These are phyloP conservation scores for Xylophagus ater DNA, from an alignment of 2,888 invertebrate genomes.

Conservation along the genomic window DNA sequence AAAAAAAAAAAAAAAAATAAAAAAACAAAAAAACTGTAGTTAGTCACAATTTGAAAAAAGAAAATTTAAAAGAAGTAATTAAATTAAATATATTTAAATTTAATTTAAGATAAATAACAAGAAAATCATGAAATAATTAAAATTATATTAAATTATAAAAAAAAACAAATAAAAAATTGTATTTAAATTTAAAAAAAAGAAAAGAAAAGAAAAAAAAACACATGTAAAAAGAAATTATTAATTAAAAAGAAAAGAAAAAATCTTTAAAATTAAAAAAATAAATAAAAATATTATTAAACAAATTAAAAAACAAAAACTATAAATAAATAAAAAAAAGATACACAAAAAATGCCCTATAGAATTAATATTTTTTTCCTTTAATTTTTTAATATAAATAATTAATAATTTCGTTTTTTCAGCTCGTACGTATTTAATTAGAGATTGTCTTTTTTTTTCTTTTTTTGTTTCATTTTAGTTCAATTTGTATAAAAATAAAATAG, in stretches of 20 bases:
- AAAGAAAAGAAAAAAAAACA: not conserved
- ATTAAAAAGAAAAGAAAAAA: not conserved
- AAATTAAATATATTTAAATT: slow-evolving; percentile 5
- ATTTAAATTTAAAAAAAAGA: slow-evolving; percentile 1
- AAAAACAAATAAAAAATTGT: slow-evolving; percentile 3
- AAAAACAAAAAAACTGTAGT: slow-evolving; percentile 7
- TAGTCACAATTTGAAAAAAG: slow-evolving; percentile 12
- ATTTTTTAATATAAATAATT: too few relatives aligned
- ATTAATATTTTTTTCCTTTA: too few relatives aligned
- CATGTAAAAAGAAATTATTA: not conserved
- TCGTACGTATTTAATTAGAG: too few relatives aligned
- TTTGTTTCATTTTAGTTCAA: slow-evolving; percentile 7
- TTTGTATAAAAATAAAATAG: slow-evolving; percentile 5
- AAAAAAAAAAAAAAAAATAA: not conserved
- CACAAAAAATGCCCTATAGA: slow-evolving; percentile 1
- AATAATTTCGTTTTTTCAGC: too few relatives aligned
- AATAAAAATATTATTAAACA: not conserved
- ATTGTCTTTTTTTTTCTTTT: too few relatives aligned
- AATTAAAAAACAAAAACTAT: not conserved
- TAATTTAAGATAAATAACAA: slow-evolving; percentile 2
- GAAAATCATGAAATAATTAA: too few relatives aligned
- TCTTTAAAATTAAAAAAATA: not conserved
- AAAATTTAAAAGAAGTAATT: slow-evolving; percentile 5
- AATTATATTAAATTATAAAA: not conserved
- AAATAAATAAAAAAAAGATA: too few relatives aligned